Base-by-base conservation (phyloP, 2,113 vertebrate species). In the Sisor rabdophorus region DNA sequence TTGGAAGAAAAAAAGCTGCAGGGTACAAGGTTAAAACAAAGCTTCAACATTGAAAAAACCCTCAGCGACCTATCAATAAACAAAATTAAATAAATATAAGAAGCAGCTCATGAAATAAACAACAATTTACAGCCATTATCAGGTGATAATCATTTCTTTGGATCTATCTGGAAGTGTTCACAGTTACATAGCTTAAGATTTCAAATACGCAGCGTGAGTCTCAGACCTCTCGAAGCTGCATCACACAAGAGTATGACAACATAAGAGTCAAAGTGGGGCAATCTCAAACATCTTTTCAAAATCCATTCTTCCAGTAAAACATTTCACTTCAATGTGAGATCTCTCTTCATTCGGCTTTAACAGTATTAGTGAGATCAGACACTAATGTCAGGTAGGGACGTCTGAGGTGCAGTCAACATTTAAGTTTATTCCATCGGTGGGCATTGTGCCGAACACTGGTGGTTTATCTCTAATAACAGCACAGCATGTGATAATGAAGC, bases 91-190 rank as follows among this genome's bases (percentile, higher is more conserved):
- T n/a, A n/a, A n/a, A n/a, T n/a, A n/a, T 16, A 26, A 5, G 47
- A 24, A 77, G 68, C 30, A 17, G 75, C 40, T 26, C 69, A 53
- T 68, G 17, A 59, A 50, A 69, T 50, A 56, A 64, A 40, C 48
- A 50, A 54, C 30, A 24, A 79, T 76, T 82, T 79, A 72, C 72
- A 56, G 48, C 54, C 61, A 79, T 73, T 79, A 79, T 71, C 61
- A 0, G 28, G 77, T 26, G 50, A 75, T 48, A 50, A 82, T 79
- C 72, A 19, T 59, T 30, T 44, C 48, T 69, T 61, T 65, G 54
- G 47, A 69, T 71, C 28, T 32, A 74, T 63, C 78, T 78, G 28
- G 55, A 53, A 54, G 53, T 28, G 55, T 79, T 48, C 81, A 79
- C 54, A 4, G 3, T 44, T 20, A 67, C 76, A 74, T 4, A 52